Evolutionary conservation across 2,113 vertebrate genomes (phyloP), one percentile per base, ranked within the genome.

Genomic region (Neodontobutis hainanensis): DNA sequence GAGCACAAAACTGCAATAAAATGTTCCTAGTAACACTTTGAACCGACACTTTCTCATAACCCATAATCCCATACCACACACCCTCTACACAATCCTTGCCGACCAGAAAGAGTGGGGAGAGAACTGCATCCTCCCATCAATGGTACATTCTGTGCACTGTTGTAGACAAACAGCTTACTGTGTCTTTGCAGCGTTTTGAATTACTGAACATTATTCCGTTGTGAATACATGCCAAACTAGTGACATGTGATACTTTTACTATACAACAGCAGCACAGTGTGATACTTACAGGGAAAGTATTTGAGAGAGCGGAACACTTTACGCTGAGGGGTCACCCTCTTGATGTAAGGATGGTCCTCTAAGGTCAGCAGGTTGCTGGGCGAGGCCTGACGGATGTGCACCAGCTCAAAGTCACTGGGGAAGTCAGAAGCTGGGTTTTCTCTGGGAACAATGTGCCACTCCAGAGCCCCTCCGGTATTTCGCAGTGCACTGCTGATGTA

Each of bases 381-480:
- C 62, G 95, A 93, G 0, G 93, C 94, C 66, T 95, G 95, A 0
- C 93, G 92, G 68, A 99, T 96, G 88, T 96, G 94, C 80, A 99
- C 93, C 75, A 99, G 93, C 85, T 99, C 97, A 63, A 99, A 99
- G 87, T 99, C 97, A 3, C 97, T 99, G 3, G 97, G 97, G 57
- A 96, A 99, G 90, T 98, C 94, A 1, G 96, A 96, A 68, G 97
- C 97, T 0, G 97, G 96, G 87, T 99, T 99, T 87, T 97, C 93
- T 57, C 97, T 92, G 52, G 94, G 95, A 66, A 99, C 89, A 45
- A 99, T 96, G 89, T 92, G 94, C 97, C 97, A 99, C 69, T 95
- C 95, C 81, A 94, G 90, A 0, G 90, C 85, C n/a, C 89, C 89
- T 11, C 90, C 91, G 0, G 91, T 82, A 61, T 91, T 95, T 76